These are phyloP conservation scores for Toxonevra muliebris DNA, from an alignment of 2,888 invertebrate genomes.

Conservation along the genomic window DNA sequence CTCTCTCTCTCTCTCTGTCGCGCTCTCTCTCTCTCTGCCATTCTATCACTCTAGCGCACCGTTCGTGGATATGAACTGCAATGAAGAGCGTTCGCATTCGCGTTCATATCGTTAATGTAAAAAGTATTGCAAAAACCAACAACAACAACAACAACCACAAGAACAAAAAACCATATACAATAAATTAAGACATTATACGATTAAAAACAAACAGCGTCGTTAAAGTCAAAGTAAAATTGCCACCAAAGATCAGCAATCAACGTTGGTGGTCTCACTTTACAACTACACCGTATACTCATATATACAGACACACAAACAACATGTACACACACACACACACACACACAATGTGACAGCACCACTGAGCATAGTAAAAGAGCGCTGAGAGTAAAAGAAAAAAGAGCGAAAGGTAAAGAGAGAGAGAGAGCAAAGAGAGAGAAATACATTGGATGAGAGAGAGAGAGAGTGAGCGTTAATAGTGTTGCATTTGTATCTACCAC, in stretches of 20 bases:
- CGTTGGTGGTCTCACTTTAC: conserved; percentile 56
- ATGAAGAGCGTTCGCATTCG: no score
- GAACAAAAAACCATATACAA: conserved; percentile 46
- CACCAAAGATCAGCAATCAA: conserved; percentile 42
- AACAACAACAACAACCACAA: conserved; percentile 20
- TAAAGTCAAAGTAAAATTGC: conserved; percentile 40
- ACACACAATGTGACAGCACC: not conserved
- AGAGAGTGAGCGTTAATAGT: not conserved
- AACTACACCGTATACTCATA: conserved; percentile 36
- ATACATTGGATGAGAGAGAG: not conserved
- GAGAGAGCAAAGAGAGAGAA: no score
- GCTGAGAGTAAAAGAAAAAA: not conserved
- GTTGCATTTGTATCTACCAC: no score
- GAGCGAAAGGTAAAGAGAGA: not conserved
- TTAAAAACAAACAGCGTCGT: conserved; percentile 58
- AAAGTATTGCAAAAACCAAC: not conserved
- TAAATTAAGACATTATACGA: conserved; percentile 64
- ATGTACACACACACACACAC: conserved; percentile 12
- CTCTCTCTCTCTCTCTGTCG: no score
- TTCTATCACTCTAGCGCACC: no score
- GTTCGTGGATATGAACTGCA: no score
- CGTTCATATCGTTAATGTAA: no score
- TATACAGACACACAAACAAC: conserved; percentile 34
- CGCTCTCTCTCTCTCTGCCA: no score
- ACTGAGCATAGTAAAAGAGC: not conserved